A percentile compares a stretch with the other conserved stretches of the same genome.
These are phyloP conservation scores for Guaruba guarouba DNA, from an alignment of 2,113 vertebrate species.

Conservation along the genomic window DNA sequence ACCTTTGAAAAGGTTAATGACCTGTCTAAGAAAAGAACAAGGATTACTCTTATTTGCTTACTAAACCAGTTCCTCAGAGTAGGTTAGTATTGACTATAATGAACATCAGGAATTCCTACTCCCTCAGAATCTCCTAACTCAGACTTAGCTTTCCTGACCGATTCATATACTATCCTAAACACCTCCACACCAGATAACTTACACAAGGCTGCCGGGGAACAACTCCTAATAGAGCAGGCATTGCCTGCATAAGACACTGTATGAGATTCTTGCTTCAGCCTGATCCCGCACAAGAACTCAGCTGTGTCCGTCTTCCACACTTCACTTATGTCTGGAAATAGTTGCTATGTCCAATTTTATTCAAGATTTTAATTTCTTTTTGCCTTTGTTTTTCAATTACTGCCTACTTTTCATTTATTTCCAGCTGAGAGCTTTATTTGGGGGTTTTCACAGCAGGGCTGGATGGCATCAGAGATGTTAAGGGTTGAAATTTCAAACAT, in stretches of 20 bases:
- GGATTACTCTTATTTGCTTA: not conserved
- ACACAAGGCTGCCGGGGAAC: not conserved
- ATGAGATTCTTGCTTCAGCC: not conserved
- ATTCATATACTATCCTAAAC: not conserved
- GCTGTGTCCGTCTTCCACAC: not conserved
- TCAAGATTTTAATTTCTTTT: not conserved
- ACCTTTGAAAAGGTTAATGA: not conserved
- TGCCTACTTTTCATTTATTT: not conserved
- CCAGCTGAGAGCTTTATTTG: not conserved
- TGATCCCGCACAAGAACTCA: not conserved
- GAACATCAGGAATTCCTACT: not conserved
- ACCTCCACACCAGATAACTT: not conserved
- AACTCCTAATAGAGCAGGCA: not conserved
- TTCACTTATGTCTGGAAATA: not conserved
- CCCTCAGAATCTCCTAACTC: not conserved
- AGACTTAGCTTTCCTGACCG: not conserved
- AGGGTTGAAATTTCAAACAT: not conserved
- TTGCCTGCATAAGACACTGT: not conserved
- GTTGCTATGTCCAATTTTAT: not conserved
- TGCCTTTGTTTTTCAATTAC: not conserved
- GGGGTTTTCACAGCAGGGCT: not conserved
- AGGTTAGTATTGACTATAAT: accelerated
- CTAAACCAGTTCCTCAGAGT: not conserved
- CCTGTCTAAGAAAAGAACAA: not conserved
- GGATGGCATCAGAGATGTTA: not conserved